Conservation (phyloP, 2,888 invertebrate species). For the Carabus problematicus region DNA sequence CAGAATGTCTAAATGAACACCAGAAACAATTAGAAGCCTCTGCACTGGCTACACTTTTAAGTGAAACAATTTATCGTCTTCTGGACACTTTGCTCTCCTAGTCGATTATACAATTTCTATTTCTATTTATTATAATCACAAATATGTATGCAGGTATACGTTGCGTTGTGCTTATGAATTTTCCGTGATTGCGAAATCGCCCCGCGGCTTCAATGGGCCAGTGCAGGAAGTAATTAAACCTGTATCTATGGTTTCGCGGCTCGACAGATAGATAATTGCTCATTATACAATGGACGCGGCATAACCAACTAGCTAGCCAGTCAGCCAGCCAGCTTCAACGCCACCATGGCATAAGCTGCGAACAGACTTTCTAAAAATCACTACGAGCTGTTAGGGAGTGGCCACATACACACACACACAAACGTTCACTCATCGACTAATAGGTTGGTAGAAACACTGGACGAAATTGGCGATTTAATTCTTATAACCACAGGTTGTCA, state of each 20-base stretch:
- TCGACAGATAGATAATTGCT: slow-evolving; percentile 39
- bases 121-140: no score
- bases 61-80: no score
- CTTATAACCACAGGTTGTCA: no score
- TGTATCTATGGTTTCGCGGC: slow-evolving; percentile 39
- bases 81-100: no score
- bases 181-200: slow-evolving; percentile 31
- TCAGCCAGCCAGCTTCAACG: neutral
- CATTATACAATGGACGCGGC: slow-evolving; percentile 34
- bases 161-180: neutral
- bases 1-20: no score
- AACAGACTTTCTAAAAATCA: slow-evolving; percentile 37
- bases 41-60: no score
- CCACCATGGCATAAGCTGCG: neutral
- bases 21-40: no score
- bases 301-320: neutral
- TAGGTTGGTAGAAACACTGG: no score
- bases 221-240: slow-evolving; percentile 42
- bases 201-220: slow-evolving; percentile 32
- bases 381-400: slow-evolving; percentile 25
- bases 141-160: no score
- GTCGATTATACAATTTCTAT: no score
- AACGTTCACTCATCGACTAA: no score
- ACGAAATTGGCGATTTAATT: no score
- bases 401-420: neutral